Evolutionary conservation across 1,140 invertebrate species (phyloP).

Genomic region (Spodoptera frugiperda): DNA sequence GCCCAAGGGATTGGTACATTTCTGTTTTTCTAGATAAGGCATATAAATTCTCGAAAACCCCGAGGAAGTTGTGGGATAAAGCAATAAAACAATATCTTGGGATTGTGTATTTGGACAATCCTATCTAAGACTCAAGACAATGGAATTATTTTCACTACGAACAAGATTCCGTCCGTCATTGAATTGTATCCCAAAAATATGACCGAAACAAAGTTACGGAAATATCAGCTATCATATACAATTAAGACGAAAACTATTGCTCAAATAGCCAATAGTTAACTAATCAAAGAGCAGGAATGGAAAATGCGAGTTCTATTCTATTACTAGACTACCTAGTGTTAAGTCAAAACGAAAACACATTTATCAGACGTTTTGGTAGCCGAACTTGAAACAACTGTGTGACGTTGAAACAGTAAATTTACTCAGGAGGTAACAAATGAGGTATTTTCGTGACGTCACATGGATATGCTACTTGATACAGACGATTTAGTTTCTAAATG

Average conservation of each 20-base stretch:
- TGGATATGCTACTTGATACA: constrained; percentile 7
- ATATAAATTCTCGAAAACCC: constrained; percentile 21
- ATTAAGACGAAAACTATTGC: too few species aligned
- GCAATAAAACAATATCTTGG: constrained; percentile 23
- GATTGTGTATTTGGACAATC: not conserved
- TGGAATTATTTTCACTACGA: too few species aligned
- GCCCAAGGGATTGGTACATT: constrained; percentile 2
- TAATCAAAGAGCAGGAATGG: not conserved
- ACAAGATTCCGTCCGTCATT: too few species aligned
- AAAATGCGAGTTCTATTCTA: not conserved
- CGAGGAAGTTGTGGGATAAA: constrained; percentile 4
- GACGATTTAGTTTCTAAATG: constrained; percentile 15
- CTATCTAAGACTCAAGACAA: not conserved
- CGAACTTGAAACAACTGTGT: constrained; percentile 32
- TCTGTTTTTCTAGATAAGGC: constrained; percentile 19
- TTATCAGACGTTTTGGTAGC: constrained; percentile 13
- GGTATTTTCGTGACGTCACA: not conserved
- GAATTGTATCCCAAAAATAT: too few species aligned
- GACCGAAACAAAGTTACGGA: too few species aligned
- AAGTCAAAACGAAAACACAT: constrained; percentile 28
- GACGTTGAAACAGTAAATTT: constrained; percentile 29
- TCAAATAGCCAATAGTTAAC: too few species aligned
- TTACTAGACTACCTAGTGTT: constrained; percentile 4
- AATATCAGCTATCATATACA: too few species aligned
- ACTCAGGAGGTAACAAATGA: constrained; percentile 30